phyloP scores from a whole-genome alignment of 2,113 vertebrate species.

The Oncorhynchus mykiss region DNA sequence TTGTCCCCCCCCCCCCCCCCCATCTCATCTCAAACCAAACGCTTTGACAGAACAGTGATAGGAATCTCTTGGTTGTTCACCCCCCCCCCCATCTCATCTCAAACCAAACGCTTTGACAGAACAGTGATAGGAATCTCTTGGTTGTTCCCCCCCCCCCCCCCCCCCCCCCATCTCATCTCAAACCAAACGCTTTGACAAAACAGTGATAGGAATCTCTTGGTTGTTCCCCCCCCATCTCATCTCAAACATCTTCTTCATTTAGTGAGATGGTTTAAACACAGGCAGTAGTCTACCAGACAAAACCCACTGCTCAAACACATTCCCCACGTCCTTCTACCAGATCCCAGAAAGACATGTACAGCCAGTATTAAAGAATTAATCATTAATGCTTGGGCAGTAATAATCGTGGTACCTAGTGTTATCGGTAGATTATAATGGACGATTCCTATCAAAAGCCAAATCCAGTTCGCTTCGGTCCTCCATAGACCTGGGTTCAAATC shows the following conservation, averaged over 20 bases:
- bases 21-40: no score
- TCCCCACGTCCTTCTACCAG: constrained; percentile 25
- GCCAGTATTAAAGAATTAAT: constrained; percentile 64
- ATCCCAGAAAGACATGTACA: constrained; percentile 65
- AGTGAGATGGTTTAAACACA: constrained; percentile 68
- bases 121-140: no score
- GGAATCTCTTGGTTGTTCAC: no score
- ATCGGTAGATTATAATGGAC: constrained; percentile 86
- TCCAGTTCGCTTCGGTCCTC: constrained; percentile 68
- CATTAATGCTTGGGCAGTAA: constrained; percentile 73
- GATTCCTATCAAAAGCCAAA: constrained; percentile 74
- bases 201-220: constrained; percentile 13
- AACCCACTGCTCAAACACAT: constrained; percentile 51
- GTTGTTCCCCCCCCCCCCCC: no score
- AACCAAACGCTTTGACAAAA: no score
- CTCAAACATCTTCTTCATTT: constrained; percentile 75
- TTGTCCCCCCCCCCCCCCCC: no score
- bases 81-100: no score
- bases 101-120: no score
- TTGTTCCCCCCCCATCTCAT: constrained; percentile 54
- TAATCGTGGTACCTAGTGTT: constrained; percentile 71
- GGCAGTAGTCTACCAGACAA: constrained; percentile 59
- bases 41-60: no score
- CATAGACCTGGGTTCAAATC: constrained; percentile 19
- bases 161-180: no score